Evolutionary conservation across 2,888 invertebrate species (phyloP), one percentile per base, ranked within the genome.

Genomic region (Drosophila lutescens): DNA sequence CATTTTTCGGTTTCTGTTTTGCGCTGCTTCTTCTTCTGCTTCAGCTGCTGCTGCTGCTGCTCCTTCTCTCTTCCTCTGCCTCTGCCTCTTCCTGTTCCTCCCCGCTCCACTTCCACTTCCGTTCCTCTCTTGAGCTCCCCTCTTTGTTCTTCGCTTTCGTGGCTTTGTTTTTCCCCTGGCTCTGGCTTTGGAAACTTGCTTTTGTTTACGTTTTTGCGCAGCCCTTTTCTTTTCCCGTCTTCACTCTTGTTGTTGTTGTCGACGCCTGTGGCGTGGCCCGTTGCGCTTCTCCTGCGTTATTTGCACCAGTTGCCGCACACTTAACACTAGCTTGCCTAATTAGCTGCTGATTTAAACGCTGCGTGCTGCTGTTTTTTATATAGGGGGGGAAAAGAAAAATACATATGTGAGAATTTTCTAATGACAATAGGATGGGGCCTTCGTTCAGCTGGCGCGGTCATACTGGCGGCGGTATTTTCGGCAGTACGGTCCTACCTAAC

Each of bases 1-100:
- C 98, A 98, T 98, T 70, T 61, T 44, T 44, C 10, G 20, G 32
- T 10, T 30, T 63, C 26, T 50, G 46, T 20, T 44, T 53, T 60
- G 44, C 41, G 59, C 41, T 40, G 17, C 59, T 66, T 30, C 15
- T 56, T n/a, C 38, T 36, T 57, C 43, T 50, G 20, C 32, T 13
- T 30, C 20, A 30, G 30, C 17, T 41, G 17, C 41, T 41, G 15
- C 40, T 40, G 6, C 46, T 20, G 23, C 13, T 46, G 50, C 17
- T 23, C 40, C 38, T 65, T n/a, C 20, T 47, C 20, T 34, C 34
- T 38, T 54, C 30, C 15, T 53, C 47, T 32, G 50, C 34, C 47
- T 65, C 41, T 26, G 20, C 63, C 44, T 38, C 7, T 61, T 26
- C 34, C 34, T 12, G 12, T 34, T 34, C 34, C 34, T 12, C 32